Evolutionary conservation across 2,888 invertebrate genomes (phyloP).

Genomic region (Leptinotarsa tumamoca): DNA sequence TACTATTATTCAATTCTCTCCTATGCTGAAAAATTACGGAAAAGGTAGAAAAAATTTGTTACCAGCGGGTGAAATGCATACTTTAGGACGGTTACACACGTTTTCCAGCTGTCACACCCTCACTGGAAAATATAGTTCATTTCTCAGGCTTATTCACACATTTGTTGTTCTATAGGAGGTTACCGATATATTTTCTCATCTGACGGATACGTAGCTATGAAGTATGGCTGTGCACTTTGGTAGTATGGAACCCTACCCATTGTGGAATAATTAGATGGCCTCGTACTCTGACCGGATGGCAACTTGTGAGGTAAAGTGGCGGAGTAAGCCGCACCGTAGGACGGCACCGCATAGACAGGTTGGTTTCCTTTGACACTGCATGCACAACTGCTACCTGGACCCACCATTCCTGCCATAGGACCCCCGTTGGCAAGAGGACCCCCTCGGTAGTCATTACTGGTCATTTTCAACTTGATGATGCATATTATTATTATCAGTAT

Average conservation of each 20-base stretch:
- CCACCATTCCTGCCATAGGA: slow-evolving; percentile 59
- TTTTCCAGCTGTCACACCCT: background rate
- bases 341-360: slow-evolving; percentile 72
- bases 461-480: slow-evolving; percentile 74
- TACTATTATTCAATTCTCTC: no score
- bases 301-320: slow-evolving; percentile 78
- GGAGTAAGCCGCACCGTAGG: slow-evolving; percentile 70
- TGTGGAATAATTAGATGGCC: slow-evolving; percentile 67
- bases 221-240: slow-evolving; percentile 69
- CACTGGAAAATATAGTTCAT: background rate
- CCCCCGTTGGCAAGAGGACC: slow-evolving; percentile 75
- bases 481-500: slow-evolving; percentile 91
- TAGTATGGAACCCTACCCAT: slow-evolving; percentile 74
- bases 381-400: slow-evolving; percentile 70
- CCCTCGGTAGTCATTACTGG: slow-evolving; percentile 78
- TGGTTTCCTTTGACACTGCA: slow-evolving; percentile 68
- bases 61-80: background rate
- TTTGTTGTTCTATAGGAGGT: slow-evolving; percentile 34
- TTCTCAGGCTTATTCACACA: background rate
- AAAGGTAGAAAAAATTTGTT: no score
- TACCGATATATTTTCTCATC: slow-evolving; percentile 77
- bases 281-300: slow-evolving; percentile 62
- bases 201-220: slow-evolving; percentile 72
- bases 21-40: no score
- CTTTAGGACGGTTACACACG: background rate